Percentiles rank a stretch among this genome's conserved stretches.
phyloP scores from a whole-genome alignment of 2,888 invertebrate genomes.

The Agrotis ipsilon region DNA sequence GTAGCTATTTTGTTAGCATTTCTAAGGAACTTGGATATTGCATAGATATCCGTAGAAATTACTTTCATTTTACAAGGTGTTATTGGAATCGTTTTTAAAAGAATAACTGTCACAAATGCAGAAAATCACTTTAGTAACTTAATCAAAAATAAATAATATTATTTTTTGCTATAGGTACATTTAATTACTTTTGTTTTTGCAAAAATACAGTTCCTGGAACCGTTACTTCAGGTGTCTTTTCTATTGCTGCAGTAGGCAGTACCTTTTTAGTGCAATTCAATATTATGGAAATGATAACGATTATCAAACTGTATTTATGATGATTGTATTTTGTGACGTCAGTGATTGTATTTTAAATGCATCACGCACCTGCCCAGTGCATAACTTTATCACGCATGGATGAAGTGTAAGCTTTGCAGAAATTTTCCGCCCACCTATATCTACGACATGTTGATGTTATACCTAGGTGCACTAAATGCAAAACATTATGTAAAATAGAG shows the following conservation, averaged over 20 bases:
- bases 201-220: background rate
- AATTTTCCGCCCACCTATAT: conserved; percentile 28
- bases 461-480: conserved; percentile 9
- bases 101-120: no score
- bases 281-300: background rate
- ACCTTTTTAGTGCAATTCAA: background rate
- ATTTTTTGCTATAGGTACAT: no score
- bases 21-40: no score
- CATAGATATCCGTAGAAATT: background rate
- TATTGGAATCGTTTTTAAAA: background rate
- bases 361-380: conserved; percentile 16
- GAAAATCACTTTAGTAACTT: no score
- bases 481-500: conserved; percentile 24
- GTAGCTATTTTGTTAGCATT: background rate
- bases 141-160: no score
- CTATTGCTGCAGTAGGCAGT: background rate
- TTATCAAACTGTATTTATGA: background rate
- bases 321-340: conserved; percentile 28
- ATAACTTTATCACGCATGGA: conserved; percentile 24
- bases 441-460: background rate
- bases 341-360: conserved; percentile 8
- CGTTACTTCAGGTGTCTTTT: background rate
- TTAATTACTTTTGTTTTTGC: no score
- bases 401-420: conserved; percentile 9
- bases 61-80: background rate